Conservation (phyloP, 1,140 invertebrate species). For the Sarcophaga bullata region DNA sequence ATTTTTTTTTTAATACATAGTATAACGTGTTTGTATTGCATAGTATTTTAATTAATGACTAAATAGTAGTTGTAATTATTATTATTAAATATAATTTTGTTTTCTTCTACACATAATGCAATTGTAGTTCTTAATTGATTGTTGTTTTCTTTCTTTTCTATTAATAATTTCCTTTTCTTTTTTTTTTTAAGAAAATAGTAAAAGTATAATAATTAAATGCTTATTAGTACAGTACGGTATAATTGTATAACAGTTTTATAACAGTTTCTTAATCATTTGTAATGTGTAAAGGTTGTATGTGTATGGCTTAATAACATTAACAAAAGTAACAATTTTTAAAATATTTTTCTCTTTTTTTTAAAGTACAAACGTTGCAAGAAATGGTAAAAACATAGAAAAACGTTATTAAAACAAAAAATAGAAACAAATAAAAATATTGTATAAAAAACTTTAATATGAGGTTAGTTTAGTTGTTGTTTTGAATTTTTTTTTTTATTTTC, state of each 20-base stretch:
- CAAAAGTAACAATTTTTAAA: neutral
- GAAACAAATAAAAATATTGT: neutral
- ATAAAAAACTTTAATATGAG: slow-evolving; percentile 17
- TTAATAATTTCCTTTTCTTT: neutral
- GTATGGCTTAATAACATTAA: neutral
- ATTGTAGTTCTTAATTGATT: neutral
- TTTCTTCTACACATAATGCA: neutral
- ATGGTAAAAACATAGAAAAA: neutral
- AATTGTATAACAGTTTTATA: slow-evolving; percentile 6
- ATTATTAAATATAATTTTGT: neutral
- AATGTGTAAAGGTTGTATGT: neutral
- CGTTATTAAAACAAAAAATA: neutral
- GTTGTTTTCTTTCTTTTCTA: neutral
- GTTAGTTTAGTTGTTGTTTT: neutral
- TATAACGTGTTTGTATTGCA: neutral
- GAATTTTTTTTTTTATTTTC: neutral
- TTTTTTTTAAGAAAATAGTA: neutral
- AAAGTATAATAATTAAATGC: neutral
- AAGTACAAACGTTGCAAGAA: neutral
- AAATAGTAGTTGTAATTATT: too few species aligned
- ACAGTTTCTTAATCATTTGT: neutral
- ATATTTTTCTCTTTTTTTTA: neutral
- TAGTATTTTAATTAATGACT: neutral
- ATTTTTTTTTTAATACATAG: too few species aligned
- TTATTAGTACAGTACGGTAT: neutral